phyloP scores from a whole-genome alignment of 2,888 invertebrate species.

The Ariolimax columbianus region DNA sequence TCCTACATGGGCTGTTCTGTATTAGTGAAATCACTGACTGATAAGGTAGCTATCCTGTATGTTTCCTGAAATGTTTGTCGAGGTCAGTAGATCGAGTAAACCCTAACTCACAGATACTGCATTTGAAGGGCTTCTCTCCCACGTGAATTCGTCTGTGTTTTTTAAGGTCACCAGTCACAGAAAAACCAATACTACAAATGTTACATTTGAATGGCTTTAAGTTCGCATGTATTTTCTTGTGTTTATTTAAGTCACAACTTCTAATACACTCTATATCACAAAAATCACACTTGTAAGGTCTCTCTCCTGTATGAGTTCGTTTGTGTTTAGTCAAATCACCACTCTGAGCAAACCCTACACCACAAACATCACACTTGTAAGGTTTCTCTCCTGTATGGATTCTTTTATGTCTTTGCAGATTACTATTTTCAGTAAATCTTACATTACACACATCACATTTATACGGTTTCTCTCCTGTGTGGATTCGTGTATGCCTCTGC shows the following conservation, averaged over 20 bases:
- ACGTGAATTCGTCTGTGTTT: slow-evolving; percentile 36
- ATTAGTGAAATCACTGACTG: too few species aligned
- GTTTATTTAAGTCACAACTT: not conserved
- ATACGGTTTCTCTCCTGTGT: slow-evolving; percentile 50
- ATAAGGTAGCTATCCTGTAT: slow-evolving; percentile 47
- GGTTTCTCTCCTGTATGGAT: slow-evolving; percentile 6
- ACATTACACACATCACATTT: not conserved
- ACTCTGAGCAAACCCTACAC: not conserved
- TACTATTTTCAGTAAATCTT: not conserved
- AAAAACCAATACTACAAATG: not conserved
- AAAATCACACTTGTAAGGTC: not conserved
- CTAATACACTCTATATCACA: not conserved
- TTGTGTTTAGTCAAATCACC: not conserved
- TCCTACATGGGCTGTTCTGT: not conserved
- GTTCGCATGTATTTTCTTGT: slow-evolving; percentile 21
- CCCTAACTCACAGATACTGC: slow-evolving; percentile 17
- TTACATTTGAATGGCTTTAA: slow-evolving; percentile 29
- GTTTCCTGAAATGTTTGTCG: slow-evolving; percentile 29
- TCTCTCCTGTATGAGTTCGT: not conserved
- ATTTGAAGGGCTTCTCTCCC: slow-evolving; percentile 39
- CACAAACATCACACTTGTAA: slow-evolving; percentile 28
- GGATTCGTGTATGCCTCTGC: slow-evolving; percentile 47
- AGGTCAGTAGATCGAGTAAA: slow-evolving; percentile 38
- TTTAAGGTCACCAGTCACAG: not conserved
- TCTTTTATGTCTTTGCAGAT: not conserved